A percentile compares a stretch with the other conserved stretches of the same genome.
These are phyloP conservation scores for Gari tellinella DNA, from an alignment of 2,888 invertebrate species.

Conservation along the genomic window DNA sequence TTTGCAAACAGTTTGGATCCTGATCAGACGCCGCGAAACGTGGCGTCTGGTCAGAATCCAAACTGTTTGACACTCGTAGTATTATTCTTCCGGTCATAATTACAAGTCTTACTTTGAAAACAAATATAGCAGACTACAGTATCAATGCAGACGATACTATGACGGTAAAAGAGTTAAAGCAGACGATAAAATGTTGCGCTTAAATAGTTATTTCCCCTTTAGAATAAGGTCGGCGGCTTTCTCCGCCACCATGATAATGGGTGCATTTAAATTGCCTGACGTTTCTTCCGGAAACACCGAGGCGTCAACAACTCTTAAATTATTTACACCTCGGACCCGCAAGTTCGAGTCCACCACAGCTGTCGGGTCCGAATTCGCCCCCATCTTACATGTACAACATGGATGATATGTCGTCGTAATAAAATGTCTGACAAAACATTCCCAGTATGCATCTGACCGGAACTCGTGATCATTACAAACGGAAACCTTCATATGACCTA, in stretches of 20 bases:
- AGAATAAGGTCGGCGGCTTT: slow-evolving; percentile 39
- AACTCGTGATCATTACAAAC: slow-evolving; percentile 34
- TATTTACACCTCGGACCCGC: slow-evolving; percentile 39
- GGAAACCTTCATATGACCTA: slow-evolving; percentile 23
- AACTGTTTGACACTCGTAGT: too few relatives aligned
- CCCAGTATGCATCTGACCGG: slow-evolving; percentile 59
- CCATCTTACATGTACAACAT: slow-evolving; percentile 91
- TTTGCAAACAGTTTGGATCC: too few relatives aligned
- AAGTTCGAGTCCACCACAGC: slow-evolving; percentile 88
- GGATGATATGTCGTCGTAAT: slow-evolving; percentile 86
- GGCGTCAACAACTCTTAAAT: slow-evolving; percentile 36
- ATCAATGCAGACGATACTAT: too few relatives aligned
- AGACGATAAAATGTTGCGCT: too few relatives aligned
- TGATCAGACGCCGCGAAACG: too few relatives aligned
- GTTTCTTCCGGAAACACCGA: slow-evolving; percentile 37
- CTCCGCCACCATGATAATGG: slow-evolving; percentile 45
- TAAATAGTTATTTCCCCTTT: too few relatives aligned
- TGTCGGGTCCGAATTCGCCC: slow-evolving; percentile 83
- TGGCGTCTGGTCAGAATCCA: too few relatives aligned
- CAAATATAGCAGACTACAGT: too few relatives aligned
- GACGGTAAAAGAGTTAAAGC: too few relatives aligned
- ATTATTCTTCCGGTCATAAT: too few relatives aligned
- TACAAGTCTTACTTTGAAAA: too few relatives aligned
- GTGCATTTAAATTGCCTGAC: slow-evolving; percentile 41
- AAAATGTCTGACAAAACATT: slow-evolving; percentile 40